Evolutionary conservation across 92 coral and sea anemone genomes (phyloP), one percentile per base, ranked within the genome.

Genomic region (Epizoanthus ramosus): DNA sequence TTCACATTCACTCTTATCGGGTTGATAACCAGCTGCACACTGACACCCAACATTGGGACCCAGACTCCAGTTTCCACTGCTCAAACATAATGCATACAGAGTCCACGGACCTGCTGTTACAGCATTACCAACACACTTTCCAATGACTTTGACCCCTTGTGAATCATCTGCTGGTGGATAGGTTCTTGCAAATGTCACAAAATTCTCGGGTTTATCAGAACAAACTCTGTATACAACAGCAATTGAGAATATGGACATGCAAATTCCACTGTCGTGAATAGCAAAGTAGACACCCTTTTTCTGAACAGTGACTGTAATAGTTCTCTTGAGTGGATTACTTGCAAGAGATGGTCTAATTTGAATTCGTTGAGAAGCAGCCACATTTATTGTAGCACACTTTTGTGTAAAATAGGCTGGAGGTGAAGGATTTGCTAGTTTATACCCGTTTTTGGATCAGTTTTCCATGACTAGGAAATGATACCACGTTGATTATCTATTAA

Each of bases 281-380:
- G 77, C 77, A 43, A 72, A 72, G 23, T 33, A 72, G 16, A 47
- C 77, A 72, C 77, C 77, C 23, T 8, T 50, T 72, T 72, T 72
- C 61, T 50, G 59, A 43, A 72, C 47, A 22, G 59, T 50, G 21
- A 60, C 77, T 72, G 45, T 60, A 72, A 72, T 22, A 3, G 2
- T 25, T 19, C 6, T 3, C 12, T 15, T 72, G 6, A 37, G 13
- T 24, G 18, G 77, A 19, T 58, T 45, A 2, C 45, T 72, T 72
- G 77, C 5, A 22, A 18, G 47, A 8, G 59, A 58, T 72, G 74
- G 74, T 70, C 45, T 70, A 18, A 24, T 41, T 37, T n/a, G 1
- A 70, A 52, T 70, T 35, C 39, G 74, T 37, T 70, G 10, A 5
- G 28, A 4, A n/a, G 23, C 53, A 70, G 25, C 19, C 22, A 70